Base-by-base conservation (phyloP, 1,140 invertebrate genomes). In the Reticulitermes speratus region DNA sequence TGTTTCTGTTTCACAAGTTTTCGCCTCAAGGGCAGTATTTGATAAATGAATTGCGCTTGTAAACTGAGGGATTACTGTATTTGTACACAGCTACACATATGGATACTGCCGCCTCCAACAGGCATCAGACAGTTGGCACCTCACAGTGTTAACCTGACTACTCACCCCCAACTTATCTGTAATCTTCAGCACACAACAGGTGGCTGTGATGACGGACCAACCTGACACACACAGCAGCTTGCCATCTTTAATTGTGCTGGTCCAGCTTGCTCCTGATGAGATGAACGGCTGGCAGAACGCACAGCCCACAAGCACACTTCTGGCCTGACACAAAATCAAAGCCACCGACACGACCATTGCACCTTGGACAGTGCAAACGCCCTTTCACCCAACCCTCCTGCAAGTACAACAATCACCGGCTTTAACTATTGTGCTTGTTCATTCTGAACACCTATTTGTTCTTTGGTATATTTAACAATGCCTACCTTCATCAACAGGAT, bases 321-420 rank as follows among this genome's bases (percentile, higher is more conserved):
- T 75, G 65, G n/a, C 65, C 65, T 30, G 65, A 75, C 65, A 75
- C 65, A 30, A 75, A 75, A 25, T 75, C 65, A 75, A 75, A 75
- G n/a, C 25, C 65, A 0, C 65, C 65, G 30, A 75, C 65, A 75
- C 65, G 65, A 75, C 65, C n/a, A 2, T 75, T 25, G 30, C 65
- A 75, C n/a, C n/a, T 75, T 0, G 65, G 65, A 75, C 65, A 75
- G 65, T 75, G 65, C 65, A 75, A 9, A 1, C 65, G 65, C 8
- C 65, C 65, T 30, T 75, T 75, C n/a, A 75, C n/a, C 65, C 65
- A 75, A n/a, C 65, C 65, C n/a, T 75, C 65, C 65, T 75, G 65
- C 65, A 75, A 75, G n/a, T 75, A 75, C 9, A 30, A 30, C n/a
- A 30, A 8, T 75, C 59, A 65, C 59, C n/a, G 3, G n/a, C n/a